Evolutionary conservation across 2,797 vertebrate genomes (phyloP), one percentile per base, ranked within the genome.

Genomic region (Dromococcyx pavoninus): DNA sequence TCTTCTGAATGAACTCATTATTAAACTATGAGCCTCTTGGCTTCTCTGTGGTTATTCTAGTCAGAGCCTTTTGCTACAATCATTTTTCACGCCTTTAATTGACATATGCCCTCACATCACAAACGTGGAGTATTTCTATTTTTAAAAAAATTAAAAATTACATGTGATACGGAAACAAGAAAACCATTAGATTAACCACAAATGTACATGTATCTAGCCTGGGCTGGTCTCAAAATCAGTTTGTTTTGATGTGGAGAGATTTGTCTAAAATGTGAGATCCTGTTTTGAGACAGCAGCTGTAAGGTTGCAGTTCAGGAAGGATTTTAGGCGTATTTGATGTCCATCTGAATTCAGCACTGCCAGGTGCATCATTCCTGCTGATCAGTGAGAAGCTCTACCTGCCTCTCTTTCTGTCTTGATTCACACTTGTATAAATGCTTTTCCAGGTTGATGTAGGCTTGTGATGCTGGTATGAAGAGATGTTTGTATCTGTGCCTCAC

Each of bases 31-130:
- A 85, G 48, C 10, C 41, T 54, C 60, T 93, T 85, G 70, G 58
- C 67, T 94, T 95, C 81, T 95, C 72, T 17, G 10, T 57, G 56
- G 39, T 91, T 95, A 33, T 58, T 88, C 30, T 57, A 88, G 56
- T 88, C 82, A 88, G 60, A 79, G 15, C 5, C 33, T 94, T 33
- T 51, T 48, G 30, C 76, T 79, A 58, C 48, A 89, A 88, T 80
- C 7, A 70, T 76, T 78, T 92, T 93, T 93, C 91, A 88, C 74
- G 81, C 60, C 86, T 89, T 95, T 78, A 77, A 91, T 41, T 92
- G 67, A 83, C 56, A 67, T 30, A 35, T 13, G 17, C 23, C n/a
- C n/a, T 72, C 14, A 13, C n/a, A 44, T 62, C 61, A 89, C 9
- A 11, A 2, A 3, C 7, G 27, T 41, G n/a, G n/a, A 30, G 25